Base-by-base conservation (phyloP, 2,888 invertebrate species). In the Azorinus chamasolen region DNA sequence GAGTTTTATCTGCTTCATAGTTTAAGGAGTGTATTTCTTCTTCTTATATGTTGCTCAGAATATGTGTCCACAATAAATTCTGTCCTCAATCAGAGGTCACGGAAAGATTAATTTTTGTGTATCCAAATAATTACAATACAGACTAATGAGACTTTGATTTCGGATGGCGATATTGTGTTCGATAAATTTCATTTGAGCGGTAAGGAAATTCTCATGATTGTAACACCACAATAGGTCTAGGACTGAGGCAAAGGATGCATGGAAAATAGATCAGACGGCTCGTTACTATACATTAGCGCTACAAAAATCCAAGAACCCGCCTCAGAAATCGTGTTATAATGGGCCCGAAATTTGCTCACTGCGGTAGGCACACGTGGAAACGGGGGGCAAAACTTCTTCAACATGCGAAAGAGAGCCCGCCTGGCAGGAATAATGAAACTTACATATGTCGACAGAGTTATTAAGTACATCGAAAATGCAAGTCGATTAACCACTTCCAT, bases 251-350 rank as follows among this genome's bases (percentile, higher is more conserved):
- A 32, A 32, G 32, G 57, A 37, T 32, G 61, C 6, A 59, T 59
- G 75, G 64, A 12, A 61, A 59, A 65, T 37, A 58, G 45, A 75
- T 75, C 65, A 75, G 20, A 61, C 18, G 55, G 64, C 75, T 75
- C 75, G 64, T 75, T 75, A 75, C 70, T 69, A 70, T 55, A 65
- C 70, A 69, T 69, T 70, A 75, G 55, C 63, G 64, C 54, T 69
- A 75, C 70, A 51, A 69, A 75, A 74, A 75, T 70, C 69, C 64
- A 64, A 65, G 65, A 64, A 65, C 59, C 75, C 32, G 54, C 61
- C 32, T 51, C 43, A 58, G 58, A 46, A 65, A 75, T 75, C 64
- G 65, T 75, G 75, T 75, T 75, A 75, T 75, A 75, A 75, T 75
- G 69, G 75, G 53, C 41, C 70, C 54, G 41, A 70, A 71, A 76